Evolutionary conservation across 2,888 invertebrate species (phyloP).

Genomic region (Cepaea hortensis): DNA sequence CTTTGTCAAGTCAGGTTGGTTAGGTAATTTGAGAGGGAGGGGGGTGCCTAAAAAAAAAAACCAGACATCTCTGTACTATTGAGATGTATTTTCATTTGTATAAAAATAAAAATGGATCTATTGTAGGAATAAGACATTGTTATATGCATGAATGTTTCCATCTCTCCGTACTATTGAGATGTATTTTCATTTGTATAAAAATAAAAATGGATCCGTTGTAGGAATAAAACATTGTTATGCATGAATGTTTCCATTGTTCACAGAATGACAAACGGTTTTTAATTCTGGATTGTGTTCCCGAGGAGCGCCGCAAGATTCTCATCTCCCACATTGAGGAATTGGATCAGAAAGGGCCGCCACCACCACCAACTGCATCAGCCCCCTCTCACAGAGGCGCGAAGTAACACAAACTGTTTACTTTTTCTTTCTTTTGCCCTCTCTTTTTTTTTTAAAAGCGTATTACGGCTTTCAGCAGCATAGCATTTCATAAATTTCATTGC

Average conservation of each 20-base stretch:
- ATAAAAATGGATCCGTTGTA: background rate
- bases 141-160: background rate
- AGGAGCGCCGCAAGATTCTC: constrained; percentile 91
- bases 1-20: too few relatives aligned
- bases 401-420: constrained; percentile 44
- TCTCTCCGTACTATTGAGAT: too few relatives aligned
- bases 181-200: background rate
- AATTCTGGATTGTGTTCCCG: constrained; percentile 90
- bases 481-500: too few relatives aligned
- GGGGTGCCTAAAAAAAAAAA: too few relatives aligned
- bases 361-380: constrained; percentile 96
- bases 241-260: constrained; percentile 40
- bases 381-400: constrained; percentile 71
- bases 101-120: background rate
- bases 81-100: background rate
- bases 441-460: too few relatives aligned
- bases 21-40: too few relatives aligned
- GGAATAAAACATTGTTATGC: background rate
- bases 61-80: too few relatives aligned
- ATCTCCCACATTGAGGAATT: constrained; percentile 93
- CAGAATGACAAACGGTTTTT: constrained; percentile 83
- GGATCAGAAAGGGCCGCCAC: constrained; percentile 95
- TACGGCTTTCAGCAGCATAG: too few relatives aligned
- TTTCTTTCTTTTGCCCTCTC: background rate
- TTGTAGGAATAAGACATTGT: background rate